Evolutionary conservation across 2,113 vertebrate genomes (phyloP).

Genomic region (Ailurus styani): DNA sequence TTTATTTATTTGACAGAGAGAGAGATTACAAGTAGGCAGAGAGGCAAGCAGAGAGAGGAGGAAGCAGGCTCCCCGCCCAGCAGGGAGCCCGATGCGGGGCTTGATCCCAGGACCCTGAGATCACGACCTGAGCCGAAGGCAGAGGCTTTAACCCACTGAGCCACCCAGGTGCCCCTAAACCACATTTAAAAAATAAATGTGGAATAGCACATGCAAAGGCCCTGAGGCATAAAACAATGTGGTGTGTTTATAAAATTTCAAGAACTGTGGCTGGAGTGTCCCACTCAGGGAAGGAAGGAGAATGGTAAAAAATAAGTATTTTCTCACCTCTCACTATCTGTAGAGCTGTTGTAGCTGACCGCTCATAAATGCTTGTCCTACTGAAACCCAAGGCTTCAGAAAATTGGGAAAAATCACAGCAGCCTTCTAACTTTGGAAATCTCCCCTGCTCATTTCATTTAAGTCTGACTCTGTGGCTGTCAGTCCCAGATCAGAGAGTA

Average conservation of each 20-base stretch:
- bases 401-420: not conserved
- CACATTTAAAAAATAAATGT: not conserved
- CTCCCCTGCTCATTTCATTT: not conserved
- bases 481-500: not conserved
- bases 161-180: no score
- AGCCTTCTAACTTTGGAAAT: not conserved
- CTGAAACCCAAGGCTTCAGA: not conserved
- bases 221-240: not conserved
- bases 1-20: no score
- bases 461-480: not conserved
- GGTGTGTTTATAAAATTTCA: not conserved
- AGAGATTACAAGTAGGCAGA: no score
- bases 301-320: not conserved
- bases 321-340: not conserved
- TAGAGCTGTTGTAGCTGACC: not conserved
- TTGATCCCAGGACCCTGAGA: no score
- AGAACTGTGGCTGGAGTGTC: not conserved
- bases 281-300: not conserved
- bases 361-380: not conserved
- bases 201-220: not conserved
- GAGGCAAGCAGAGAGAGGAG: no score
- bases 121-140: no score
- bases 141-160: no score
- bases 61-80: no score
- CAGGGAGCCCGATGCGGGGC: no score